Percentiles rank a stretch among this genome's conserved stretches.
These are phyloP conservation scores for Chloroceryle amazona DNA, from an alignment of 2,797 vertebrate species.

Conservation along the genomic window DNA sequence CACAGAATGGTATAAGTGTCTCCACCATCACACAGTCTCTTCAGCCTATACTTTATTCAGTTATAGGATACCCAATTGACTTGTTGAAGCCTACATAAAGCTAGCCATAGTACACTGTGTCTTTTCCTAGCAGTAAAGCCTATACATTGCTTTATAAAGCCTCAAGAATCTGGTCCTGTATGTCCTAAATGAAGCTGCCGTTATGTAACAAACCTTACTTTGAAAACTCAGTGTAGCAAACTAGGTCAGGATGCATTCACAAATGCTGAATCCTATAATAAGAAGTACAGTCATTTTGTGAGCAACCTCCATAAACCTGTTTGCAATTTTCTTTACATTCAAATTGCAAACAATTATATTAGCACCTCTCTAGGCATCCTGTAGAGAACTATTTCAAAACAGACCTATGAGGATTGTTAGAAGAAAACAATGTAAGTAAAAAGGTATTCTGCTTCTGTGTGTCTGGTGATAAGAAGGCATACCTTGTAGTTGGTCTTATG, in stretches of 20 bases:
- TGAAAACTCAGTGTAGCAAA: not conserved
- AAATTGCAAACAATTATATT: not conserved
- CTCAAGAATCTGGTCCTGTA: accelerated
- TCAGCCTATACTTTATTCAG: not conserved
- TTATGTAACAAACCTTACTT: not conserved
- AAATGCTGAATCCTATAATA: not conserved
- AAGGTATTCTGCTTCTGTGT: slow-evolving; percentile 14
- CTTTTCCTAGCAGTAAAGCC: not conserved
- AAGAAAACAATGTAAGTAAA: not conserved
- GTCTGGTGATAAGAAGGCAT: slow-evolving; percentile 36
- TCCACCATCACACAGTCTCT: not conserved
- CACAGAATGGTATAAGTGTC: not conserved
- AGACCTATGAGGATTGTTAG: not conserved
- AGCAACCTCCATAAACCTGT: not conserved
- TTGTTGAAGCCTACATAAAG: not conserved
- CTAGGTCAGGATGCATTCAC: not conserved
- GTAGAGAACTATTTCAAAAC: slow-evolving; percentile 5
- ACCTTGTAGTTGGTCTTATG: not conserved
- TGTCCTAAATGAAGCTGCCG: not conserved
- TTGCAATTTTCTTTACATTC: slow-evolving; percentile 27
- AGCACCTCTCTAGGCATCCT: not conserved
- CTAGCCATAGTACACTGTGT: not conserved
- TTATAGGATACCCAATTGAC: not conserved
- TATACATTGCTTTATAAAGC: not conserved
- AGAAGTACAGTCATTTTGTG: not conserved